Evolutionary conservation across 2,797 vertebrate species (phyloP).

Genomic region (Ctenopoma kingsleyae): DNA sequence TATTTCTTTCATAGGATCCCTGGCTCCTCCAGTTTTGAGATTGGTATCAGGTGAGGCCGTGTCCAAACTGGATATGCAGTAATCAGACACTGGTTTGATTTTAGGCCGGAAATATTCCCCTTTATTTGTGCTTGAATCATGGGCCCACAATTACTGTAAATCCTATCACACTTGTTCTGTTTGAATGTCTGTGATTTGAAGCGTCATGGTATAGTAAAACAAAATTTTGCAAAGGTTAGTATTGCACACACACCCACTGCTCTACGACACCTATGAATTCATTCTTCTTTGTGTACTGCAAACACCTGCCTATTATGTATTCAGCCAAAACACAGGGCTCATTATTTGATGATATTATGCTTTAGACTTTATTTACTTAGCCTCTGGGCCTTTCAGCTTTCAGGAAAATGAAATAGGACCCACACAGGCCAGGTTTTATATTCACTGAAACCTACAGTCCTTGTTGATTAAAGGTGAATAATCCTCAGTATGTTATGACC

Average conservation of each 20-base stretch:
- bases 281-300: conserved; percentile 42
- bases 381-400: conserved; percentile 24
- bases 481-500: conserved; percentile 7
- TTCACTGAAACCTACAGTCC: background rate
- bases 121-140: background rate
- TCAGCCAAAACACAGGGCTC: conserved; percentile 35
- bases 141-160: background rate
- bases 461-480: conserved; percentile 30
- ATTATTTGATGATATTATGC: conserved; percentile 44
- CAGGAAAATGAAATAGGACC: conserved; percentile 26
- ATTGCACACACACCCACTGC: background rate
- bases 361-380: conserved; percentile 47
- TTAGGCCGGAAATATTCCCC: background rate
- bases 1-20: conserved; percentile 1
- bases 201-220: background rate
- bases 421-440: conserved; percentile 2
- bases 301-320: conserved; percentile 55
- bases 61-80: conserved; percentile 46
- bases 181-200: conserved; percentile 3
- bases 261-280: conserved; percentile 12
- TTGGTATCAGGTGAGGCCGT: conserved; percentile 31
- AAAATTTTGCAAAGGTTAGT: too few species aligned
- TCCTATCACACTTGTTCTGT: conserved; percentile 12
- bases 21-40: conserved; percentile 9
- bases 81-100: conserved; percentile 38